Evolutionary conservation across 2,797 vertebrate genomes (phyloP).

Genomic region (Cynodonichthys magdalenae): DNA sequence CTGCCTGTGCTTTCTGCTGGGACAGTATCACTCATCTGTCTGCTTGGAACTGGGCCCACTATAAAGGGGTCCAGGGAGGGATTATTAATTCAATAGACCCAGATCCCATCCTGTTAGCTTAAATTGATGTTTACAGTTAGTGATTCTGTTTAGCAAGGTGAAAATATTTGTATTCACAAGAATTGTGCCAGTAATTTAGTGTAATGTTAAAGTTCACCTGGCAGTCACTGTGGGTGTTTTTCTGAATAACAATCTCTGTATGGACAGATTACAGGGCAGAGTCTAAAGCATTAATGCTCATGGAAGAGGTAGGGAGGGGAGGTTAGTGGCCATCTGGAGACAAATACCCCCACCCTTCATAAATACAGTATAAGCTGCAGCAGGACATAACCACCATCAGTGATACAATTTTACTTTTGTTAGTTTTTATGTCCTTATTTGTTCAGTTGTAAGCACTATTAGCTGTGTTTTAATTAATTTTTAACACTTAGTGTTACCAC

Average conservation of each 20-base stretch:
- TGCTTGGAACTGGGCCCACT: slow-evolving; percentile 56
- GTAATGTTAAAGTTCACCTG: background rate
- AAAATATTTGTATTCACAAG: background rate
- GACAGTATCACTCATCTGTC: slow-evolving; percentile 63
- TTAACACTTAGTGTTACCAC: background rate
- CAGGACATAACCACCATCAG: slow-evolving; percentile 8
- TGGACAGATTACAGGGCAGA: slow-evolving; percentile 22
- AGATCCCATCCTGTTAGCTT: slow-evolving; percentile 4
- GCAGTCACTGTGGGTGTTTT: slow-evolving; percentile 6
- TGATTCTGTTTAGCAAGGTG: slow-evolving; percentile 3
- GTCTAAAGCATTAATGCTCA: slow-evolving; percentile 39
- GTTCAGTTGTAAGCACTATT: background rate
- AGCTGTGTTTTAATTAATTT: background rate
- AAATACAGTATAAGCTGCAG: background rate
- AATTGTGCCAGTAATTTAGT: background rate
- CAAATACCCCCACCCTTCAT: slow-evolving; percentile 10
- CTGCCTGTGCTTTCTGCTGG: slow-evolving; percentile 34
- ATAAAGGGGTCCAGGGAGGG: slow-evolving; percentile 25
- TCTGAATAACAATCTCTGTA: slow-evolving; percentile 15
- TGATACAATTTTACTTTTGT: slow-evolving; percentile 1
- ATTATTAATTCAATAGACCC: slow-evolving; percentile 8
- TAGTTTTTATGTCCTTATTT: background rate
- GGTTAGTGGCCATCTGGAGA: slow-evolving; percentile 56
- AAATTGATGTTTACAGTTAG: slow-evolving; percentile 14
- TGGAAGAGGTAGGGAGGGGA: slow-evolving; percentile 17